Base-by-base conservation (phyloP, 30 jellyfish, hydroid and myxozoan species). In the Turritopsis rubra region DNA sequence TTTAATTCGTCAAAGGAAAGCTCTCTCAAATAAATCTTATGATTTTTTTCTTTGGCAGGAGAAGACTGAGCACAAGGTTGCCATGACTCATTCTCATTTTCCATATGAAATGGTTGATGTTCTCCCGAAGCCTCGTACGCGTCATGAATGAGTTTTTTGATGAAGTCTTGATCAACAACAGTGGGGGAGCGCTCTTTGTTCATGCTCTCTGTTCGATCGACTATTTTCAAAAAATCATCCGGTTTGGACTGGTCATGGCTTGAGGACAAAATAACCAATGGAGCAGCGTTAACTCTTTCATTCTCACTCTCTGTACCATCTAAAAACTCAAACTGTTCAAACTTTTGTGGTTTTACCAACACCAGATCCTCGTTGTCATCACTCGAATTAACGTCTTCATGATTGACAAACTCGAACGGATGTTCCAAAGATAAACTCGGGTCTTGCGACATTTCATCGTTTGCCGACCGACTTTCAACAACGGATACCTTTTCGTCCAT, bases 1-100 rank as follows among this genome's bases (percentile, higher is more conserved):
- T 90, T 54, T 25, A 86, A 26, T 53, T 88, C 98, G 80, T 93
- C 98, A 84, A 87, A 93, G 21, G 98, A 93, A 75, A 93, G 75
- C 81, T 93, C 98, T 27, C 91, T 84, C 18, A 93, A 52, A 23
- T 80, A 77, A 20, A 93, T 93, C 79, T 86, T 86, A 22, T 79
- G 53, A 8, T 92, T 79, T 7, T 28, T 28, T 21, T 3, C 66
- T 31, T 72, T 53, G 24, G 87, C 70, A 0, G 90, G 87, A 24
- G 88, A 73, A 54, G 90, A 83, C 72, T 28, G 52, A 21, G 88
- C 88, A 28, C 83, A 18, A 1, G 95, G 88, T 27, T 79, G 53
- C 90, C 93, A 84, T 60, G 77, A 41, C 19, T 89, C 91, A 25
- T 84, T 82, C 66, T 18, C 52, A 16, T 23, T 27, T n/a, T 30